Conservation (phyloP, 2,888 invertebrate species). For the Ectobius pallidus region DNA sequence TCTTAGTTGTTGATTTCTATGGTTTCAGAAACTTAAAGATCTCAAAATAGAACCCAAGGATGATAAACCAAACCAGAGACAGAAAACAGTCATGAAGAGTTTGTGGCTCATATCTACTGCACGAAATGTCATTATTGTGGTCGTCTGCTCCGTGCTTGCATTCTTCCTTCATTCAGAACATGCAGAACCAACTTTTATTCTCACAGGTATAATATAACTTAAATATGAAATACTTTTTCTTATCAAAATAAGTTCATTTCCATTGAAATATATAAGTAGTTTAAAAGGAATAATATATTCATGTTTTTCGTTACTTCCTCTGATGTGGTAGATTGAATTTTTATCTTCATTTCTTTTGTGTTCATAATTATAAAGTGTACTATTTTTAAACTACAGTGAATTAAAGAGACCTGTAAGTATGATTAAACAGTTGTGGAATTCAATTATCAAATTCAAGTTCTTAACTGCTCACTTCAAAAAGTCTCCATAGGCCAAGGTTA, state of each 20-base stretch:
- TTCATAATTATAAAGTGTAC: too few species aligned
- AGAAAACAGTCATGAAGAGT: slow-evolving; percentile 60
- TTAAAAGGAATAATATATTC: background rate
- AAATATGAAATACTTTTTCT: too few species aligned
- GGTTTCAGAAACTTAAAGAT: slow-evolving; percentile 45
- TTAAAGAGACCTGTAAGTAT: too few species aligned
- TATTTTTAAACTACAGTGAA: too few species aligned
- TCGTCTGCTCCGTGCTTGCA: slow-evolving; percentile 72
- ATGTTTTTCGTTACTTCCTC: background rate
- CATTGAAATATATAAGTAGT: background rate
- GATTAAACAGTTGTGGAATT: too few species aligned
- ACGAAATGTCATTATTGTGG: slow-evolving; percentile 82
- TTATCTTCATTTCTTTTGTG: too few species aligned
- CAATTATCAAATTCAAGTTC: too few species aligned
- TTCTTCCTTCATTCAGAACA: slow-evolving; percentile 62
- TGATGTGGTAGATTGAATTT: too few species aligned
- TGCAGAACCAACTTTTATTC: slow-evolving; percentile 66
- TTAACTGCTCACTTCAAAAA: too few species aligned
- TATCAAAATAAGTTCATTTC: background rate
- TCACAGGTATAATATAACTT: slow-evolving; percentile 64
- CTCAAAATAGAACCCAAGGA: slow-evolving; percentile 36
- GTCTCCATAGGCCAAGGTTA: too few species aligned
- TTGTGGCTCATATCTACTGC: slow-evolving; percentile 82
- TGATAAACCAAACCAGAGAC: slow-evolving; percentile 50
- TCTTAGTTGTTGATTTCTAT: slow-evolving; percentile 1